Evolutionary conservation across 2,888 invertebrate genomes (phyloP).

Genomic region (Byasa hedistus): DNA sequence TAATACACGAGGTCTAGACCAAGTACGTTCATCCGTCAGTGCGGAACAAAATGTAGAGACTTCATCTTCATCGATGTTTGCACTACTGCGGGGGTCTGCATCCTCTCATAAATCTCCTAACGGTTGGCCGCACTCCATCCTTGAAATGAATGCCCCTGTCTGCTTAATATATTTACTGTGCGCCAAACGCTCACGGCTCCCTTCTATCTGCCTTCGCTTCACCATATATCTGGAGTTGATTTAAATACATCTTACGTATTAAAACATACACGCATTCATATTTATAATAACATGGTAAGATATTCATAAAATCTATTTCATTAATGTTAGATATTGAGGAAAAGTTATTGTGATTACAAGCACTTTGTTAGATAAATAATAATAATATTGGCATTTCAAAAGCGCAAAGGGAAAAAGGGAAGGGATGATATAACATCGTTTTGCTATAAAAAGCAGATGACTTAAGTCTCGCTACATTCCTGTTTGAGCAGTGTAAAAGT

Average conservation of each 20-base stretch:
- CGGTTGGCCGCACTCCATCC: slow-evolving; percentile 74
- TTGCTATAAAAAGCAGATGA: too few relatives aligned
- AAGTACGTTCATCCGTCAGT: background rate
- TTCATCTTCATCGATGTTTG: slow-evolving; percentile 40
- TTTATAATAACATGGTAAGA: too few relatives aligned
- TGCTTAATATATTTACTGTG: slow-evolving; percentile 74
- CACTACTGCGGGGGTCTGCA: slow-evolving; percentile 30
- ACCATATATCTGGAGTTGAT: slow-evolving; percentile 48
- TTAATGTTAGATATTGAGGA: too few relatives aligned
- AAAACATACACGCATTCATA: background rate
- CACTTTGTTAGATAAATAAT: too few relatives aligned
- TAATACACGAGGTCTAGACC: background rate
- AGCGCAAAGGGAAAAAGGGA: too few relatives aligned
- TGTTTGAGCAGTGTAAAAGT: too few relatives aligned
- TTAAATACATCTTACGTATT: slow-evolving; percentile 9
- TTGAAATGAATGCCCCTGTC: slow-evolving; percentile 75
- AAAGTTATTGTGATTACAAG: too few relatives aligned
- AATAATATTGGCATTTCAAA: too few relatives aligned
- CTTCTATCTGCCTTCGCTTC: slow-evolving; percentile 45
- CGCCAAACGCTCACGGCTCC: slow-evolving; percentile 47
- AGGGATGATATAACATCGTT: too few relatives aligned
- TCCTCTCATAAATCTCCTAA: slow-evolving; percentile 72
- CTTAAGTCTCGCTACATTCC: too few relatives aligned
- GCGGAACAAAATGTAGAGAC: slow-evolving; percentile 5
- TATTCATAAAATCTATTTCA: too few relatives aligned